Evolutionary conservation across 1,140 invertebrate genomes (phyloP), one percentile per base, ranked within the genome.

Genomic region (Vollenhovia emeryi): DNA sequence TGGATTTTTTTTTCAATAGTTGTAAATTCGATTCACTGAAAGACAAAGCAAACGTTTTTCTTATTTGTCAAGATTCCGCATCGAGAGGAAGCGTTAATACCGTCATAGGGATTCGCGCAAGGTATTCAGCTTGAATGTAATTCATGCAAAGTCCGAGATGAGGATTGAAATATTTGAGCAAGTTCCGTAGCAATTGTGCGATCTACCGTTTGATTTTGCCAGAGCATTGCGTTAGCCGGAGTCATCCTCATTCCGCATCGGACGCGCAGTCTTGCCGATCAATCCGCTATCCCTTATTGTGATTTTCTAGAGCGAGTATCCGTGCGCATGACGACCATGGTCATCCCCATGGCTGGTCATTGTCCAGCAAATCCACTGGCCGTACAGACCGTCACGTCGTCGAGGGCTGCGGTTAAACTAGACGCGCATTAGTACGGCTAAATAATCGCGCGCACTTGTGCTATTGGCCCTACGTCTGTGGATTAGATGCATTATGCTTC

Each of bases 341-440:
- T 82, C 84, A 82, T 89, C 84, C 80, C 71, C 68, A 84, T 82
- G 40, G 40, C 78, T 69, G 87, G 87, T 88, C 87, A 85, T 88
- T 62, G 87, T 88, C 87, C 87, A 84, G 83, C 87, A 89, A 89
- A 89, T 89, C 87, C 87, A 89, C 75, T 71, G 83, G 69, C 48
- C 40, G 48, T 73, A 30, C 55, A 86, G 55, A 30, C 69, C 60
- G 87, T 60, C 87, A 89, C 87, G 87, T 89, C 87, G 88, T 52
- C 45, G 78, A 45, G 73, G 66, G 66, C 78, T 80, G 78, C 11
- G 78, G 78, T 71, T 59, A 45, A 82, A 82, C 66, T 82, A 82
- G 78, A 73, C 36, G 66, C 50, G 66, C 78, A 82, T 82, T 82
- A 82, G 66, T 33, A 57, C 66, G 27, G 78, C 66, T 57, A 73